Percentiles rank a stretch among this genome's conserved stretches.
Evolutionary conservation across 2,888 invertebrate species (phyloP).

Genomic region (Galeruca laticollis): DNA sequence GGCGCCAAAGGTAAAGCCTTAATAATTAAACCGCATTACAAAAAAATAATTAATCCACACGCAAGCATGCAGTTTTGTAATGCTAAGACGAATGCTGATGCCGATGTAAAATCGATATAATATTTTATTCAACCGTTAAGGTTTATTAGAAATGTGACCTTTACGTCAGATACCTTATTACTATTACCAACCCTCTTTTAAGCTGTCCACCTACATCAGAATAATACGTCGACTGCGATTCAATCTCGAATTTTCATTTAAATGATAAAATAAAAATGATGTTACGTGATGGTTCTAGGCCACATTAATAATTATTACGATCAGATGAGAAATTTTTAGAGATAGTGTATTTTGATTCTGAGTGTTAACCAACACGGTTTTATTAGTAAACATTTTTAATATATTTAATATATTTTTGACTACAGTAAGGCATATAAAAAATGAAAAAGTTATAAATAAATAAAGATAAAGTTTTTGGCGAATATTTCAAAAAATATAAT

Average conservation of each 20-base stretch:
- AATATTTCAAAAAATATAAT: too few species aligned
- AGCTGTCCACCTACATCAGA: background rate
- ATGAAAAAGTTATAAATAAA: too few species aligned
- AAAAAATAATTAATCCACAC: constrained; percentile 8
- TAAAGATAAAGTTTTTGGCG: too few species aligned
- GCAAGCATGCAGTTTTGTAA: constrained; percentile 1
- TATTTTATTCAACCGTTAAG: constrained; percentile 47
- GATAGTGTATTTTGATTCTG: too few species aligned
- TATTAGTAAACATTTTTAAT: too few species aligned
- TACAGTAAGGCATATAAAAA: too few species aligned
- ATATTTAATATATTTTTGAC: too few species aligned
- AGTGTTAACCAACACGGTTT: too few species aligned
- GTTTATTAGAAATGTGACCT: constrained; percentile 42
- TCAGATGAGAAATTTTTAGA: too few species aligned
- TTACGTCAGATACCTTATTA: constrained; percentile 39
- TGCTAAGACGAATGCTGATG: background rate
- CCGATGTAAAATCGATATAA: constrained; percentile 40
- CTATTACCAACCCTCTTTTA: background rate
- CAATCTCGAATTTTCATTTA: background rate
- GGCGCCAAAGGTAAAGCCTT: background rate
- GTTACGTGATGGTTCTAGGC: too few species aligned
- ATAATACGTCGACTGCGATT: background rate
- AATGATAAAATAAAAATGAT: background rate
- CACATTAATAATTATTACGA: too few species aligned
- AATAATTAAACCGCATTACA: constrained; percentile 6